Base-by-base conservation (phyloP, 1,140 invertebrate species). In the Patella vulgata region DNA sequence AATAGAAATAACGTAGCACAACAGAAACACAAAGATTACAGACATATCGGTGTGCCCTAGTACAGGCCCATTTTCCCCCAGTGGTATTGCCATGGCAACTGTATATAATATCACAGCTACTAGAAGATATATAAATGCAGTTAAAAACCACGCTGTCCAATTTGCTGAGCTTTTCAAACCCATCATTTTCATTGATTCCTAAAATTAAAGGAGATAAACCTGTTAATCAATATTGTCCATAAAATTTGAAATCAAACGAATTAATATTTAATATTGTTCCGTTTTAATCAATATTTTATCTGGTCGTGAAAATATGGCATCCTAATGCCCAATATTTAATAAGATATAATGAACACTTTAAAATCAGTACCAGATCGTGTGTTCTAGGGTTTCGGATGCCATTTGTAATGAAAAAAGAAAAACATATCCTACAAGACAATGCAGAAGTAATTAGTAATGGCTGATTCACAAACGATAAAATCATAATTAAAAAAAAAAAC, bases 161-260 rank as follows among this genome's bases (percentile, higher is more conserved):
- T 95, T 92, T 14, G 94, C 73, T 88, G 89, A 92, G 58, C 89
- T 90, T 9, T 88, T 87, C 19, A 95, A 80, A 1, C 93, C 93
- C 92, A 94, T 94, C 76, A 93, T 91, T 80, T 91, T 93, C 92
- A 94, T 94, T 0, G 91, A 89, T 87, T 93, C 92, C 90, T 92
- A 62, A 6, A 62, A 52, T 43, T n/a, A n/a, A n/a, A n/a, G 21
- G n/a, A 51, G 30, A n/a, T 11, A 46, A n/a, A n/a, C n/a, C n/a
- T n/a, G n/a, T n/a, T n/a, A 31, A 62, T 21, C 4, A 11, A 33
- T 50, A 12, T 19, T 12, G 25, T 21, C 30, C 19, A 19, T 17
- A 27, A n/a, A 43, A n/a, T 39, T 12, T 40, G 17, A 30, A 27
- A 51, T 30, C 9, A 28, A 46, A 31, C 17, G n/a, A n/a, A n/a